Evolutionary conservation across 2,888 invertebrate genomes (phyloP).

Genomic region (Aphrophora alni): DNA sequence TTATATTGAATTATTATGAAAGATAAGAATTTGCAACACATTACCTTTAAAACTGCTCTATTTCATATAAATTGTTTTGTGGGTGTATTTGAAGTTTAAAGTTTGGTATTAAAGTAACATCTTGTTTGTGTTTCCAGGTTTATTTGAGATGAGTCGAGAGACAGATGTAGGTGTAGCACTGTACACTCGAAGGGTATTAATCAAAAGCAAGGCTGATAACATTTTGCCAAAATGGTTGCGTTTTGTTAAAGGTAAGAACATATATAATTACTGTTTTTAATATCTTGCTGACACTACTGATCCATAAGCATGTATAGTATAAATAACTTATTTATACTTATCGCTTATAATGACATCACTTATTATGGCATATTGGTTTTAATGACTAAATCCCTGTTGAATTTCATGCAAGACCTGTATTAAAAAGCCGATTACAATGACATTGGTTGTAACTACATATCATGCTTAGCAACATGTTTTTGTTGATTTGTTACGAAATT

Average conservation of each 20-base stretch:
- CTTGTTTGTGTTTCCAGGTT: constrained; percentile 60
- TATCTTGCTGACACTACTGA: neutral
- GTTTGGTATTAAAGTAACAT: neutral
- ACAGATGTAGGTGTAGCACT: constrained; percentile 85
- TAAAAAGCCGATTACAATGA: too few species aligned
- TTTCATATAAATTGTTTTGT: too few species aligned
- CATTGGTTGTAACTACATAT: too few species aligned
- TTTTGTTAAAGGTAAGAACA: constrained; percentile 82
- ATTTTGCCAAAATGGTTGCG: constrained; percentile 94
- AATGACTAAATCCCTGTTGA: too few species aligned
- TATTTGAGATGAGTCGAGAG: constrained; percentile 90
- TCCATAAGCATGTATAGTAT: neutral
- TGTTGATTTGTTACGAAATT: too few species aligned
- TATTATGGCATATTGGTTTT: neutral
- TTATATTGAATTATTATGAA: too few species aligned
- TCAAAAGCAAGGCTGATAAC: constrained; percentile 89
- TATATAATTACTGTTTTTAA: neutral
- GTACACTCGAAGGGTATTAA: constrained; percentile 91
- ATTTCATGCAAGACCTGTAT: too few species aligned
- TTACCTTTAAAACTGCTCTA: too few species aligned
- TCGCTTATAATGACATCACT: neutral
- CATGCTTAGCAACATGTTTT: too few species aligned
- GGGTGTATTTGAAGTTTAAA: too few species aligned
- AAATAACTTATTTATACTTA: neutral
- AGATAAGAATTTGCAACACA: too few species aligned